Base-by-base conservation (phyloP, 2,888 invertebrate genomes). In the Antheraea yamamai region DNA sequence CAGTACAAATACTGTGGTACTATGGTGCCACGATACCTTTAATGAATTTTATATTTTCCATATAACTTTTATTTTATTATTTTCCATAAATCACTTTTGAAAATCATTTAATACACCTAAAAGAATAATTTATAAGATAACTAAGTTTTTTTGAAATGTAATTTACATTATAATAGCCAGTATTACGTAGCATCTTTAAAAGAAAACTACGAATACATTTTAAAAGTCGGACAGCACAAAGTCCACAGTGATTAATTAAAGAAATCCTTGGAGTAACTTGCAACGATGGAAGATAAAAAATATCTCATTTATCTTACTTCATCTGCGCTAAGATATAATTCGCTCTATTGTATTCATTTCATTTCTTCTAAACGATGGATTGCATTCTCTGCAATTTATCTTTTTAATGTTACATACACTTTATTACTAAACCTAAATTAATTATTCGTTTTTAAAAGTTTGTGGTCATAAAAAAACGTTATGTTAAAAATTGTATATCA, bases 311-410 rank as follows among this genome's bases (percentile, higher is more conserved):
- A 70, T 39, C 70, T 4, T 70, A 70, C 12, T 70, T 70, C 70
- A 39, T 70, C 70, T 70, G 70, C 20, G 39, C 16, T 70, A 75
- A 39, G 73, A 52, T n/a, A 70, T 66, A 52, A 73, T 70, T 39
- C n/a, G 70, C 70, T n/a, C n/a, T 39, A 30, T 66, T 16, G 64
- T 66, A 26, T 20, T 66, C 30, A n/a, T 39, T 39, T 20, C 39
- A 70, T 12, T 16, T 35, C 35, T 39, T 39, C n/a, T 39, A 39
- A 39, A 39, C 39, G 39, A 8, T 70, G 39, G 23, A 70, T 20
- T 70, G 4, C 20, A 23, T 12, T 66, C 12, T 64, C 30, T 66
- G 16, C 64, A 66, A 30, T 66, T 14, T 4, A 26, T 64, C 26
- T 4, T 66, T 66, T 66, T 55, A 52, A 55, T 55, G 4, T 10